Evolutionary conservation across 2,113 vertebrate species (phyloP), one percentile per base, ranked within the genome.

Genomic region (Anser brachyrhynchus): DNA sequence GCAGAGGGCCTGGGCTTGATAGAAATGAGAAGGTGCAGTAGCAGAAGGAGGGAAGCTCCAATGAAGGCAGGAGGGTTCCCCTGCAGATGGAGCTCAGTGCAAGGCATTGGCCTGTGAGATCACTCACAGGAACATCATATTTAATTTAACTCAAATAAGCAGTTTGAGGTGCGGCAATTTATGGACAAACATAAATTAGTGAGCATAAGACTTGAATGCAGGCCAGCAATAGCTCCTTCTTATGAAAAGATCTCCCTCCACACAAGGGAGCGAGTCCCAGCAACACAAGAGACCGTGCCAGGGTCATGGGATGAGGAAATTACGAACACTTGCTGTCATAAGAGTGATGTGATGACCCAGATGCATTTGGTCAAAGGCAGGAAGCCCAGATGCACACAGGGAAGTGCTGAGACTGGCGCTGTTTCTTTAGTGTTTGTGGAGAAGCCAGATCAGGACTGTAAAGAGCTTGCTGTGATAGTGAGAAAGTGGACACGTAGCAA

Each of bases 231-330:
- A 44, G 62, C 20, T 31, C 16, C 20, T 35, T 41, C 39, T 61
- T 15, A 29, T 43, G 3, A 61, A 59, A 54, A 81, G n/a, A 41
- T 46, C 8, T 73, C 54, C 46, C 10, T 91, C 43, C 25, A 10
- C 17, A 14, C n/a, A 61, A 75, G 29, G n/a, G 11, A 55, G 15
- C 25, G 66, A 73, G 8, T 15, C 35, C 16, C 7, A 33, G 62
- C 11, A 0, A 0, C 1, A 0, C 7, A 51, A 16, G 43, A 71
- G 4, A 74, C 31, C 7, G 62, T 33, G 18, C 18, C 25, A n/a
- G 33, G n/a, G 29, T 39, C 33, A 20, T 16, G 21, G 33, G 52
- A 71, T 31, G 21, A 61, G 33, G 43, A 80, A 65, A 54, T 41
- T 33, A 37, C 67, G 76, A 67, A 8, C 22, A 22, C 17, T 59